Percentiles rank a stretch among this genome's conserved stretches.
Evolutionary conservation across 2,113 vertebrate species (phyloP).

Genomic region (Hippoglossus stenolepis): DNA sequence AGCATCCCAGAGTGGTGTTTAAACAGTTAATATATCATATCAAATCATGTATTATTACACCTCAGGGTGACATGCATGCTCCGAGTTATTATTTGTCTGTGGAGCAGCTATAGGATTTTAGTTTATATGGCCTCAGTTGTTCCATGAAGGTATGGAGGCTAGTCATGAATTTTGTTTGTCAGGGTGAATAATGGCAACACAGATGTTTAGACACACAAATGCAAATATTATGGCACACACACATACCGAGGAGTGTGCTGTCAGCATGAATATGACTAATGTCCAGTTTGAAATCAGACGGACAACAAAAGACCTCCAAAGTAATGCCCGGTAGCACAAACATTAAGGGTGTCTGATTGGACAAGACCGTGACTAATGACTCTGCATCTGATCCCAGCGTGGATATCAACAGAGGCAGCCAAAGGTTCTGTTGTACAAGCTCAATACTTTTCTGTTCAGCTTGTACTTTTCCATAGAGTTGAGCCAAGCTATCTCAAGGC

Average conservation of each 20-base stretch:
- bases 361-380: conserved; percentile 73
- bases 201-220: too few species aligned
- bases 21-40: too few species aligned
- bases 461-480: conserved; percentile 17
- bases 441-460: conserved; percentile 18
- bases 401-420: conserved; percentile 47
- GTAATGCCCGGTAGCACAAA: conserved; percentile 54
- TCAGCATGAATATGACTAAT: conserved; percentile 63
- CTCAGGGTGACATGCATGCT: too few species aligned
- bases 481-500: conserved; percentile 20
- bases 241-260: conserved; percentile 15
- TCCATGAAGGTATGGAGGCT: too few species aligned
- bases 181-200: too few species aligned
- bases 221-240: background rate
- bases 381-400: conserved; percentile 62
- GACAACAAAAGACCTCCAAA: conserved; percentile 68
- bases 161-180: too few species aligned
- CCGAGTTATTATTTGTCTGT: too few species aligned
- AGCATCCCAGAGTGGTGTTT: too few species aligned
- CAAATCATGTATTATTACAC: too few species aligned
- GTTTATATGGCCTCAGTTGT: too few species aligned
- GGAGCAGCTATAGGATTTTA: too few species aligned
- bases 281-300: conserved; percentile 62
- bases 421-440: conserved; percentile 34
- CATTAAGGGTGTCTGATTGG: conserved; percentile 69